phyloP scores from a whole-genome alignment of 2,113 vertebrate genomes.

The Circaetus cinerascens region DNA sequence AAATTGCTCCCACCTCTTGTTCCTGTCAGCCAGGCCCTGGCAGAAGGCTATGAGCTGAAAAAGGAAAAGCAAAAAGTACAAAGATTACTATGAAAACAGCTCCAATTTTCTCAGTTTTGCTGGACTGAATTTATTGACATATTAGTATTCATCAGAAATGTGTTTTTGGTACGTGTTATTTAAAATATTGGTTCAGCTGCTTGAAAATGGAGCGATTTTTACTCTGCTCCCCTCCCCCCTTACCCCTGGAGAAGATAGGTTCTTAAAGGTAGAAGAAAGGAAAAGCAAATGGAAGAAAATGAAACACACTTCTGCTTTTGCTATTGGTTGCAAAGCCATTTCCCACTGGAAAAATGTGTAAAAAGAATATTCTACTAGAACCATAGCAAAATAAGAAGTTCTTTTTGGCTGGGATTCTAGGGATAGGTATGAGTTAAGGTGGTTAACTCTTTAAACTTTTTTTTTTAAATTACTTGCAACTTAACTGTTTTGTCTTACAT shows the following conservation, averaged over 20 bases:
- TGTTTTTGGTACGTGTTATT: neutral
- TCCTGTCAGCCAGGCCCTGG: neutral
- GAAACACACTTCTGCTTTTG: neutral
- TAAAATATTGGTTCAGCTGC: neutral
- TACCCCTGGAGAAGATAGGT: neutral
- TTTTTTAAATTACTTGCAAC: neutral
- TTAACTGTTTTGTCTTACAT: neutral
- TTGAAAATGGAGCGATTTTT: neutral
- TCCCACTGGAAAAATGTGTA: neutral
- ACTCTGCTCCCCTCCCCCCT: fast-evolving
- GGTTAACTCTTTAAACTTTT: neutral
- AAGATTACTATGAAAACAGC: neutral
- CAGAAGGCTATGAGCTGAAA: neutral
- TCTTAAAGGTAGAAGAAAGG: neutral
- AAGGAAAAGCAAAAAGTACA: neutral
- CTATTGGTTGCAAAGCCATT: neutral
- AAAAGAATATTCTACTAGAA: neutral
- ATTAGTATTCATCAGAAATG: neutral
- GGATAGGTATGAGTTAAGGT: neutral
- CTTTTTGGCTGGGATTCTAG: neutral
- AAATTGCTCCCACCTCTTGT: neutral
- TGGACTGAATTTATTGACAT: neutral
- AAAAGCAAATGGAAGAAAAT: neutral
- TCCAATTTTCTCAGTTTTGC: neutral
- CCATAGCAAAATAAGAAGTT: neutral